A percentile compares a stretch with the other conserved stretches of the same genome.
These are phyloP conservation scores for Hydractinia echinata DNA, from an alignment of 30 jellyfish, hydroid and myxozoan species.

Conservation along the genomic window DNA sequence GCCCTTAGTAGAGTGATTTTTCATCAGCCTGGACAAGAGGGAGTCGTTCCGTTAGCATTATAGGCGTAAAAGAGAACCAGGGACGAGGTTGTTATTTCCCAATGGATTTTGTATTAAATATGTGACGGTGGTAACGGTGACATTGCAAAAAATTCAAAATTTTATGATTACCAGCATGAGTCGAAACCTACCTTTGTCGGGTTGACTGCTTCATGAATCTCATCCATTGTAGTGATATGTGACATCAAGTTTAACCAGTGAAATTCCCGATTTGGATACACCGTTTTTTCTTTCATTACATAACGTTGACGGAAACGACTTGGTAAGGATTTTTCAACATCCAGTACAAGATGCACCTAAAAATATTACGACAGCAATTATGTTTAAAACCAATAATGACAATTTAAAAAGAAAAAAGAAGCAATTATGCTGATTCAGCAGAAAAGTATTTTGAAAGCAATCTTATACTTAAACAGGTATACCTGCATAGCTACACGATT, in stretches of 20 bases:
- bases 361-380: neutral
- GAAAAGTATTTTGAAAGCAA: neutral
- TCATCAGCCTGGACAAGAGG: no score
- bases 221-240: constrained; percentile 26
- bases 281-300: constrained; percentile 11
- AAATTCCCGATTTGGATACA: constrained; percentile 23
- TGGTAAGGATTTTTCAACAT: constrained; percentile 53
- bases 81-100: no score
- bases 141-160: no score
- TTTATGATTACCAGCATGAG: no score
- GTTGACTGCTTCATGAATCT: constrained; percentile 21
- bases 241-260: constrained; percentile 10
- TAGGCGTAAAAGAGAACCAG: no score
- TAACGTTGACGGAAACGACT: constrained; percentile 24
- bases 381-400: no score
- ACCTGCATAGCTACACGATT: constrained; percentile 37
- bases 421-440: neutral
- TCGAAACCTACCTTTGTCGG: neutral
- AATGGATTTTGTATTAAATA: no score
- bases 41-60: no score
- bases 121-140: no score
- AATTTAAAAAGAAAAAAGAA: neutral
- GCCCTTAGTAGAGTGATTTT: no score
- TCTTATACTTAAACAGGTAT: neutral
- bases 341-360: constrained; percentile 55